These are phyloP conservation scores for Thalassarche chlororhynchos DNA, from an alignment of 2,113 vertebrate genomes.

Conservation along the genomic window DNA sequence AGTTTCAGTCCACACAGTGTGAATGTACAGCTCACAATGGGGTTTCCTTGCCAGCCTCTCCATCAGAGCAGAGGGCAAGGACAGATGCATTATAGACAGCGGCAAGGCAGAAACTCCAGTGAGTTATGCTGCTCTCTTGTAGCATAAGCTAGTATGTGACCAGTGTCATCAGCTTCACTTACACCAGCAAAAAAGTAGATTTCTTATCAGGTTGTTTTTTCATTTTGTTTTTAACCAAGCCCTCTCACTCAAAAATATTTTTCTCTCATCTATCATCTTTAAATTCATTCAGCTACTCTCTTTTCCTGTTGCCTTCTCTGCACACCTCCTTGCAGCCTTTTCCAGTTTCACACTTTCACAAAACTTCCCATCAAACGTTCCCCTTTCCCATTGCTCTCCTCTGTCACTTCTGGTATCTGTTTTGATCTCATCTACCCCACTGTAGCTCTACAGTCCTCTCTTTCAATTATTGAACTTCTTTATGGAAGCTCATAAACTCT, in stretches of 20 bases:
- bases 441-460: neutral
- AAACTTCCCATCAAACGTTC: neutral
- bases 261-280: neutral
- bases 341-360: neutral
- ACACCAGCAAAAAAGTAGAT: neutral
- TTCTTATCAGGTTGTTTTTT: neutral
- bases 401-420: neutral
- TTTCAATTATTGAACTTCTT: neutral
- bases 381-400: accelerated
- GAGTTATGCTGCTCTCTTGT: neutral
- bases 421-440: neutral
- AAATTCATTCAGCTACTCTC: neutral
- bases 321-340: neutral
- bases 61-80: neutral
- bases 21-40: neutral
- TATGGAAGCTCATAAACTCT: neutral
- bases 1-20: neutral
- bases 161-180: neutral
- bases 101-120: neutral
- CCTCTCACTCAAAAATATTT: neutral
- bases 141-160: neutral
- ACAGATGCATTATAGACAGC: neutral
- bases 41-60: neutral
- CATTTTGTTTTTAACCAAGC: neutral
- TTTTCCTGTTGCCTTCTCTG: neutral